Evolutionary conservation across 2,797 vertebrate species (phyloP), one percentile per base, ranked within the genome.

Genomic region (Apogon talboti): DNA sequence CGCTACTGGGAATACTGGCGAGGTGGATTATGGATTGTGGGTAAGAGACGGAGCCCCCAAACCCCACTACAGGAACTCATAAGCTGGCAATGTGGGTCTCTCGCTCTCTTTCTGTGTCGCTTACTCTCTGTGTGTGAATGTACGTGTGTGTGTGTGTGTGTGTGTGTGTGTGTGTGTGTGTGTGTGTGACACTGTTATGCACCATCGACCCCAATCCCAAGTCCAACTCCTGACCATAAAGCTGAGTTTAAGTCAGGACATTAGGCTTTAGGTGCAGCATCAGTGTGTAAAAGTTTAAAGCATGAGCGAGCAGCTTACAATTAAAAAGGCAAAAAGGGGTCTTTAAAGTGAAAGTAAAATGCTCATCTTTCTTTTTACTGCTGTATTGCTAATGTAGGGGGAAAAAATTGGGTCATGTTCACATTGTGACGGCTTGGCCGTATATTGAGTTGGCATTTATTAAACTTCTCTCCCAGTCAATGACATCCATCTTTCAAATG

Each of bases 141-240:
- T 53, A 16, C 21, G 30, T 37, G 18, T 18, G 13, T 21, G 28
- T 51, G 52, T 50, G n/a, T 16, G 18, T 9, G 49, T 45, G 48
- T 59, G 54, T 53, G 63, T 53, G 76, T 7, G 14, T 21, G 28
- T 51, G 52, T 50, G n/a, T 16, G 18, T n/a, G n/a, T 9, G 49
- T 45, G 48, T 59, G 54, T 53, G 63, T 53, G 76, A n/a, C 48
- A 50, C 18, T 72, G 54, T 66, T 76, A 50, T 74, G 69, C 69
- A 75, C 79, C 71, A 73, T 41, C 3, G 45, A 76, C 70, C 72
- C 65, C 64, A 73, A 84, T 81, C 73, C 53, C n/a, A 74, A 76
- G 12, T 71, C 76, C 65, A 63, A 18, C 10, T 41, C 30, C 63
- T 42, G 46, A 12, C 54, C 52, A 58, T 61, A 64, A 76, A 64